These are phyloP conservation scores for Progne subis DNA, from an alignment of 2,113 vertebrate species.

Conservation along the genomic window DNA sequence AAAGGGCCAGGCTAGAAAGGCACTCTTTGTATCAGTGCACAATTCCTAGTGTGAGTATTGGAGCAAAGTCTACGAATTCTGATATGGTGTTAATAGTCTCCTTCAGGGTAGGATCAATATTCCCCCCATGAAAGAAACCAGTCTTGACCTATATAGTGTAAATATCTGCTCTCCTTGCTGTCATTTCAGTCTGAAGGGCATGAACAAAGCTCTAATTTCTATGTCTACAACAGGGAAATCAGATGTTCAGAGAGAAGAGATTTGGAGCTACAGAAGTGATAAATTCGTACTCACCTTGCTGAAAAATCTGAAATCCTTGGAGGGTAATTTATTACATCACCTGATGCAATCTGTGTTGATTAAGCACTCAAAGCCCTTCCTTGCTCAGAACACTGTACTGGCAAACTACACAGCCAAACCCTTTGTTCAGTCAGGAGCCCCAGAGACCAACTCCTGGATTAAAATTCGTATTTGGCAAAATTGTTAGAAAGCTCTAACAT, in stretches of 20 bases:
- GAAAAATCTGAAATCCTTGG: conserved; percentile 18
- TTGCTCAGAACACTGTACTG: conserved; percentile 5
- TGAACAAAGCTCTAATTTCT: background rate
- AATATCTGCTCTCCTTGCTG: background rate
- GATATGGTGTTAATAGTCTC: background rate
- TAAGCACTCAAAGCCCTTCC: conserved; percentile 5
- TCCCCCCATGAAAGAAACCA: background rate
- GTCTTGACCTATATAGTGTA: conserved; percentile 1
- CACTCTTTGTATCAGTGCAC: background rate
- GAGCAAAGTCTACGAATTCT: conserved; percentile 10
- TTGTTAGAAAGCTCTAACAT: background rate
- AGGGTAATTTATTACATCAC: background rate
- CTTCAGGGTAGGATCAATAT: background rate
- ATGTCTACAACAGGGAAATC: conserved; percentile 6
- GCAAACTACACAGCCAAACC: conserved; percentile 8
- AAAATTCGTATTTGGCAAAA: conserved; percentile 52
- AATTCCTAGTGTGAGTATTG: background rate
- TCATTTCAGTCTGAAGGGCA: conserved; percentile 7
- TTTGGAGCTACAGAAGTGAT: background rate
- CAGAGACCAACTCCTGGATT: background rate
- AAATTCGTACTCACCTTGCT: background rate
- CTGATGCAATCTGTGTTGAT: conserved; percentile 7
- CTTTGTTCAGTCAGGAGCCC: background rate
- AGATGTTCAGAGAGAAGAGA: background rate
- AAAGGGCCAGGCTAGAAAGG: conserved; percentile 42